Percentiles rank a stretch among this genome's conserved stretches.
phyloP scores from a whole-genome alignment of 2,113 vertebrate genomes.

The Bufo bufo region DNA sequence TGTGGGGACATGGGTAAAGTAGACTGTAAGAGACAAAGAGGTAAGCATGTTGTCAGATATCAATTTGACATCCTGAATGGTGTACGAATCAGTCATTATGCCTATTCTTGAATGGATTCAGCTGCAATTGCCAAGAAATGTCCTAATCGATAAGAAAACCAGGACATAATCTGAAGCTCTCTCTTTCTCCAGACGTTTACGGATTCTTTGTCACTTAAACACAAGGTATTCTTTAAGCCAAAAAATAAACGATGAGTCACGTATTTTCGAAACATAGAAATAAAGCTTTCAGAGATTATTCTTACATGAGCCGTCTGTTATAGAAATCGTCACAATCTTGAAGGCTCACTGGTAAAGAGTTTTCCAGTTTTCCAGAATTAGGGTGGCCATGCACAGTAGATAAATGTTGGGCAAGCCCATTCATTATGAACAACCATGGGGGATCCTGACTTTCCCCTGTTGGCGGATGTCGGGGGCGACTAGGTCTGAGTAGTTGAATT shows the following conservation, averaged over 20 bases:
- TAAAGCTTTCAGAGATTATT: neutral
- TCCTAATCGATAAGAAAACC: neutral
- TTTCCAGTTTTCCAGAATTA: no score
- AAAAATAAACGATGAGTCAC: neutral
- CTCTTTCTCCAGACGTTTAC: neutral
- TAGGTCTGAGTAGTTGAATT: no score
- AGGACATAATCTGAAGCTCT: neutral
- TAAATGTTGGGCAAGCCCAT: no score
- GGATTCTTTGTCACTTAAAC: neutral
- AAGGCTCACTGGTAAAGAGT: neutral
- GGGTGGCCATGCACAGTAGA: no score
- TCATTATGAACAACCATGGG: no score
- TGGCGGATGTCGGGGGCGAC: no score
- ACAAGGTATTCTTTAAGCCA: neutral
- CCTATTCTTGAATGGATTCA: slow-evolving; percentile 11
- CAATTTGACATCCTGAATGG: neutral
- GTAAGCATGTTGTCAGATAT: slow-evolving; percentile 14
- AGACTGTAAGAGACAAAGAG: slow-evolving; percentile 71
- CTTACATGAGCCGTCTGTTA: neutral
- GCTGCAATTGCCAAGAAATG: neutral
- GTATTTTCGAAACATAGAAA: neutral
- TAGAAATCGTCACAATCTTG: neutral
- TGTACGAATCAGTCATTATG: neutral
- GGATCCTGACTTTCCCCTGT: no score
- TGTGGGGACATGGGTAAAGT: slow-evolving; percentile 85